Percentiles rank a stretch among this genome's conserved stretches.
These are phyloP conservation scores for Amiota communis DNA, from an alignment of 2,888 invertebrate species.

Conservation along the genomic window DNA sequence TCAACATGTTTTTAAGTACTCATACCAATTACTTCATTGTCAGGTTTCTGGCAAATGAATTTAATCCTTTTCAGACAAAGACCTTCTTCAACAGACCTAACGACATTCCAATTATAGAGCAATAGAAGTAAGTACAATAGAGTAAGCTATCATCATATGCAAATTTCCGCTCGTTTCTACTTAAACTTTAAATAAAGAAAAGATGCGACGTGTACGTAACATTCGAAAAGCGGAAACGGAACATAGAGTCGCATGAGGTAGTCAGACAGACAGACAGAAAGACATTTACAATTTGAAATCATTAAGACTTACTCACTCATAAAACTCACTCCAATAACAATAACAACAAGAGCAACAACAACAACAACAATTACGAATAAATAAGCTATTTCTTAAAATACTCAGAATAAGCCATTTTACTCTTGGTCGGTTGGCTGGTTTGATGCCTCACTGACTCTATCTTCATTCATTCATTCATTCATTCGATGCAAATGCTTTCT, in stretches of 20 bases:
- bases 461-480: too few relatives aligned
- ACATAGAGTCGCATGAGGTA: too few relatives aligned
- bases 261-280: not conserved
- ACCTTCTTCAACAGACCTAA: not conserved
- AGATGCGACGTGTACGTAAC: too few relatives aligned
- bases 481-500: too few relatives aligned
- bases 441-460: not conserved
- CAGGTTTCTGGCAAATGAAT: slow-evolving; percentile 26
- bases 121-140: slow-evolving; percentile 5
- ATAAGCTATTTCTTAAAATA: slow-evolving; percentile 47
- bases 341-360: too few relatives aligned
- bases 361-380: slow-evolving; percentile 41
- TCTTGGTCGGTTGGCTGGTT: not conserved
- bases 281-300: slow-evolving; percentile 23
- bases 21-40: slow-evolving; percentile 26
- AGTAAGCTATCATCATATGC: slow-evolving; percentile 9
- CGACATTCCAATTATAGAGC: slow-evolving; percentile 8
- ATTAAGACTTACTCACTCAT: slow-evolving; percentile 21
- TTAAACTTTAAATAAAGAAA: slow-evolving; percentile 11
- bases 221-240: too few relatives aligned
- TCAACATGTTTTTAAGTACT: slow-evolving; percentile 39
- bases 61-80: not conserved
- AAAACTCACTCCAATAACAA: slow-evolving; percentile 16
- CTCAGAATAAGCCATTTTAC: slow-evolving; percentile 52
- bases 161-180: slow-evolving; percentile 2